These are phyloP conservation scores for Chirona hameri DNA, from an alignment of 2,888 invertebrate genomes.

Conservation along the genomic window DNA sequence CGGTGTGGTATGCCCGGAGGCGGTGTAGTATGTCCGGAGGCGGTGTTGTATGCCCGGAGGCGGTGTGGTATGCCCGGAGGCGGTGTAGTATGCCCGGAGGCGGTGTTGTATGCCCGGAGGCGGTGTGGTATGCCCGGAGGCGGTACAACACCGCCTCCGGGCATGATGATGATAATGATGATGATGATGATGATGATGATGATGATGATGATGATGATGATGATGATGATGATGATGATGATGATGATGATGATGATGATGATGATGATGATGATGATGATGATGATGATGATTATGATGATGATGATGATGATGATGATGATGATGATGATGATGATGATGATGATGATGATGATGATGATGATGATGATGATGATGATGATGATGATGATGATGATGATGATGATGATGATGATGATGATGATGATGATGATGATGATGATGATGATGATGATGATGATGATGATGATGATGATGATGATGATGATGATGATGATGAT, in stretches of 20 bases:
- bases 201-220: constrained; percentile 22
- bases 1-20: too few species aligned
- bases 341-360: constrained; percentile 22
- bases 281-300: too few species aligned
- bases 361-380: constrained; percentile 22
- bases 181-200: constrained; percentile 22
- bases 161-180: too few species aligned
- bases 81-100: too few species aligned
- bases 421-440: constrained; percentile 22
- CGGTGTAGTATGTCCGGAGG: too few species aligned
- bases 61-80: too few species aligned
- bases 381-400: constrained; percentile 22
- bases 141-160: too few species aligned
- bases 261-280: constrained; percentile 22
- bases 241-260: constrained; percentile 22
- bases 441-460: constrained; percentile 22
- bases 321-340: constrained; percentile 22
- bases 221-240: constrained; percentile 22
- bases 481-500: constrained; percentile 22
- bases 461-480: constrained; percentile 22
- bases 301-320: too few species aligned
- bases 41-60: too few species aligned
- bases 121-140: too few species aligned
- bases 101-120: too few species aligned
- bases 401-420: constrained; percentile 22